Evolutionary conservation across 1,140 invertebrate species (phyloP), one percentile per base, ranked within the genome.

Genomic region (Penaeus japonicus): DNA sequence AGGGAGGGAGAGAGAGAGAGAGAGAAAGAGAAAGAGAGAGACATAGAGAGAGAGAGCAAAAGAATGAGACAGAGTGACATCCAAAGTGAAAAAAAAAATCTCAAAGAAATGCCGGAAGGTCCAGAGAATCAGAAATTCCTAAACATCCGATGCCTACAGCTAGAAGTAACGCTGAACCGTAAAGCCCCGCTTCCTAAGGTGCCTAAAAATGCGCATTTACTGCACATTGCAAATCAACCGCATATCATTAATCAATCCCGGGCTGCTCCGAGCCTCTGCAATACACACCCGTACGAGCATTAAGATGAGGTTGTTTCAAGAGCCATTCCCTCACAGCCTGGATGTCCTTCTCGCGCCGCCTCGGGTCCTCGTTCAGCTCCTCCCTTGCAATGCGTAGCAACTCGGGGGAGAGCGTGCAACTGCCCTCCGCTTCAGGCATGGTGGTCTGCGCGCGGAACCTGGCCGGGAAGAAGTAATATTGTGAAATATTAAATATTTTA

Each of bases 321-420:
- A 96, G 91, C 96, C 96, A 96, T 84, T 95, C 94, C 86, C 94
- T 95, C 20, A 96, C 94, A 15, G 93, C 92, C 89, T 93, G 91
- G 59, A 96, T 92, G 91, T 96, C 95, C 2, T 93, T 93, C 10
- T 96, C 94, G 39, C 95, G 93, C 0, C 95, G 96, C 0, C 93
- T 92, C 12, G 94, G 93, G 90, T 96, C 94, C 91, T 96, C 95
- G 75, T 96, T 95, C 62, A 97, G 92, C 92, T 97, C 96, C 89
- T 94, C 93, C 81, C 95, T 92, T 35, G 95, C 95, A 24, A 89
- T 17, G n/a, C 85, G 65, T 53, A 89, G 84, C 59, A 91, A 47
- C 80, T 89, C 88, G 4, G 93, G 85, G 7, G 65, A 77, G 30
- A 91, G 80, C 10, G 82, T 84, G 27, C 89, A 91, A 27, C 22